Evolutionary conservation across 2,797 vertebrate species (phyloP), one percentile per base, ranked within the genome.

Genomic region (Tarsius wallacei): DNA sequence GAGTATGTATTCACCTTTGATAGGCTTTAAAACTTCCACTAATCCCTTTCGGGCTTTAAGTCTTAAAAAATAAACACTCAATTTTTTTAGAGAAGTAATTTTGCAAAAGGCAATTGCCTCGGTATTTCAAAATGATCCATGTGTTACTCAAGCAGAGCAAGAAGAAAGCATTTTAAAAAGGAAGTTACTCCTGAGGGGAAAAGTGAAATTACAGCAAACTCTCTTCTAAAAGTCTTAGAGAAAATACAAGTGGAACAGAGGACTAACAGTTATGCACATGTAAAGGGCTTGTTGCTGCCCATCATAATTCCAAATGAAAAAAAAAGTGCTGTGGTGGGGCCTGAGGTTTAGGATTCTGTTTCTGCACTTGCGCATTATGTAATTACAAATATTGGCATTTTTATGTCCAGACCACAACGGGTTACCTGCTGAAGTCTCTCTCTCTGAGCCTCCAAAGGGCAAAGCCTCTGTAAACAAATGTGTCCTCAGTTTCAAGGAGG

Each of bases 11-110:
- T 91, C n/a, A 76, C 92, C 93, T 95, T 88, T 89, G 26, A 82
- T 93, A 71, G 89, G 7, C 68, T 95, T 95, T 64, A 71, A 66
- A 96, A 87, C 12, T 70, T 97, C 57, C 49, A 59, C 59, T 87
- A 64, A 83, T 93, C 19, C 36, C 26, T 71, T 85, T 89, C 59
- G 89, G 82, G 80, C 21, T 92, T 83, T 93, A 68, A 89, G 59
- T 89, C 33, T 53, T 85, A 53, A 83, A 68, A 66, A 59, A 14
- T 55, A 7, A 31, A 77, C 17, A 21, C 31, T n/a, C 14, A 42
- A 3, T 91, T 93, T 87, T 84, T 66, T 83, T 61, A 83, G 78
- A 73, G 64, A 61, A 91, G 77, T 68, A 28, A 87, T 82, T 96
- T 89, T 95, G 84, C 91, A 93, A 95, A 94, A 96, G 74, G 42